Percentiles rank a stretch among this genome's conserved stretches.
Evolutionary conservation across 2,113 vertebrate species (phyloP).

Genomic region (Cyphomyrus discorhynchus): DNA sequence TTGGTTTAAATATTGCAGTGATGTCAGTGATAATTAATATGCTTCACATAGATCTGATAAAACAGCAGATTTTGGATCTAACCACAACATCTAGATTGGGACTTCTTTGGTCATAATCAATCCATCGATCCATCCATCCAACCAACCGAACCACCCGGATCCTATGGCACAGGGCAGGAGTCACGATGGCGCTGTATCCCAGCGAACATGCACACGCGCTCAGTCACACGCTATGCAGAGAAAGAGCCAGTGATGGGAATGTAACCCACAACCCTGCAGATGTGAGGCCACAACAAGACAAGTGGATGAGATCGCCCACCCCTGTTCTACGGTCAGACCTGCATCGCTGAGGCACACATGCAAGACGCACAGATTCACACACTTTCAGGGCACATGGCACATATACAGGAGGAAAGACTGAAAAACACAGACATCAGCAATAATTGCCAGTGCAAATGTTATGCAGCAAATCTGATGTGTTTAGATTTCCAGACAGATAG

Average conservation of each 20-base stretch:
- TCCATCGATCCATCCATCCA: background rate
- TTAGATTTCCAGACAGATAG: background rate
- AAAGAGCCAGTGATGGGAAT: background rate
- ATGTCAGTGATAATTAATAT: background rate
- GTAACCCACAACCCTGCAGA: background rate
- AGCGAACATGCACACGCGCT: background rate
- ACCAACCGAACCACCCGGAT: background rate
- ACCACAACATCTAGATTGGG: background rate
- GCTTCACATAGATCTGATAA: background rate
- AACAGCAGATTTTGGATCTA: background rate
- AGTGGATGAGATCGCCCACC: background rate
- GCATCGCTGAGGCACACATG: background rate
- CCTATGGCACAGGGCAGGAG: background rate
- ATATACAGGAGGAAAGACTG: background rate
- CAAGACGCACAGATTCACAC: background rate
- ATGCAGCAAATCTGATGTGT: background rate
- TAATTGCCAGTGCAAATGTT: background rate
- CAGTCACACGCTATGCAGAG: background rate
- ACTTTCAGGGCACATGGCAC: background rate
- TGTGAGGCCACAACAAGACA: background rate
- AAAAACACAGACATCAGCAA: background rate
- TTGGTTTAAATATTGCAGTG: background rate
- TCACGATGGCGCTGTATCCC: background rate
- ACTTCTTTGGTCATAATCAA: background rate
- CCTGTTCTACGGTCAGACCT: background rate